Evolutionary conservation across 2,888 invertebrate species (phyloP).

Genomic region (Dysmachus trigonus): DNA sequence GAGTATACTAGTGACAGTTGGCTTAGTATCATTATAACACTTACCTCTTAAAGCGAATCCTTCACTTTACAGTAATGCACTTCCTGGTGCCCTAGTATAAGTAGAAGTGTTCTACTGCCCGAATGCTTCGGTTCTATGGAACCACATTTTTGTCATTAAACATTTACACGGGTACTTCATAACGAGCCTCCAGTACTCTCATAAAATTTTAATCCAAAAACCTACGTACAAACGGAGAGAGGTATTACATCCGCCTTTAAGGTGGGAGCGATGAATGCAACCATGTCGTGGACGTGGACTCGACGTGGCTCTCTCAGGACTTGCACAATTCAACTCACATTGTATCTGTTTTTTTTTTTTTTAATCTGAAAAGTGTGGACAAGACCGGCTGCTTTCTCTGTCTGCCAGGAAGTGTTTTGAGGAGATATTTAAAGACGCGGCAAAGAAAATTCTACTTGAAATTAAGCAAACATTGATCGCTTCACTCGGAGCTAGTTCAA

Average conservation of each 20-base stretch:
- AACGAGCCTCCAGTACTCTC: conserved; percentile 38
- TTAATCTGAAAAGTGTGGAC: neutral
- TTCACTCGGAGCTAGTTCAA: neutral
- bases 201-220: conserved; percentile 38
- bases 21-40: conserved; percentile 29
- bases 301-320: neutral
- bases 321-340: neutral
- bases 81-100: conserved; percentile 36
- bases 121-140: conserved; percentile 31
- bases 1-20: neutral
- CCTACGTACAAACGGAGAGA: conserved; percentile 9
- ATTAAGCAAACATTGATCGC: conserved; percentile 16
- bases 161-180: conserved; percentile 35
- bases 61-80: conserved; percentile 26
- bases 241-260: neutral
- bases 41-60: conserved; percentile 38
- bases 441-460: neutral
- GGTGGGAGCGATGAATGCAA: neutral
- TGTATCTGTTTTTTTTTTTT: neutral
- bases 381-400: neutral
- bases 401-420: neutral
- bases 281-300: neutral
- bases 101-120: conserved; percentile 40
- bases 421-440: neutral
- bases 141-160: conserved; percentile 38